Percentiles rank a stretch among this genome's conserved stretches.
Conservation (phyloP, 2,113 vertebrate genomes). For the Psilopogon haemacephalus region DNA sequence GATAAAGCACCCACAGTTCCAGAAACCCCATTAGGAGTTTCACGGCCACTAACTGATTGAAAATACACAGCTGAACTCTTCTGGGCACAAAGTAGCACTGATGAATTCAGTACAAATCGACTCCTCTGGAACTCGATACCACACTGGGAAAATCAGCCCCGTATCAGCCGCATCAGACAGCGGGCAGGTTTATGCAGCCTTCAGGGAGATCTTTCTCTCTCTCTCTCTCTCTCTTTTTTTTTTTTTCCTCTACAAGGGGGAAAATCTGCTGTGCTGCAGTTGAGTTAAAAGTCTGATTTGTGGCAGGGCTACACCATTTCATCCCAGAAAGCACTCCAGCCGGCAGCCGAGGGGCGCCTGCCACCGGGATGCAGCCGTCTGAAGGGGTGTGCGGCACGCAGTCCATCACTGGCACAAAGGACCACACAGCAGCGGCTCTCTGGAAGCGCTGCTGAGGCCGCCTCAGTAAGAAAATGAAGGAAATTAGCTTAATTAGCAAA, state of each 20-base stretch:
- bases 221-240: no score
- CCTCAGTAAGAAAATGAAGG: neutral
- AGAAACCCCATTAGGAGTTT: constrained; percentile 33
- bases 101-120: constrained; percentile 18
- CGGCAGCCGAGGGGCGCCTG: neutral
- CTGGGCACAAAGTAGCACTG: constrained; percentile 34
- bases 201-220: neutral
- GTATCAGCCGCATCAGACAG: neutral
- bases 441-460: neutral
- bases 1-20: constrained; percentile 43
- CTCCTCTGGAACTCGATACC: neutral
- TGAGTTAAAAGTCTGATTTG: neutral
- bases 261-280: neutral
- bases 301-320: neutral
- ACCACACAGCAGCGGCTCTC: neutral
- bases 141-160: neutral
- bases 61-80: constrained; percentile 27
- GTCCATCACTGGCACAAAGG: neutral
- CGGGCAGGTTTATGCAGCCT: constrained; percentile 18
- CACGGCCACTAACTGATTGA: constrained; percentile 40
- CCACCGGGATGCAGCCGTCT: neutral
- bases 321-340: neutral
- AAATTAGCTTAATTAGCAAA: constrained; percentile 33
- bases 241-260: neutral
- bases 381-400: neutral